phyloP scores from a whole-genome alignment of 2,113 vertebrate species.

The Stomatorhinus ivindoensis region DNA sequence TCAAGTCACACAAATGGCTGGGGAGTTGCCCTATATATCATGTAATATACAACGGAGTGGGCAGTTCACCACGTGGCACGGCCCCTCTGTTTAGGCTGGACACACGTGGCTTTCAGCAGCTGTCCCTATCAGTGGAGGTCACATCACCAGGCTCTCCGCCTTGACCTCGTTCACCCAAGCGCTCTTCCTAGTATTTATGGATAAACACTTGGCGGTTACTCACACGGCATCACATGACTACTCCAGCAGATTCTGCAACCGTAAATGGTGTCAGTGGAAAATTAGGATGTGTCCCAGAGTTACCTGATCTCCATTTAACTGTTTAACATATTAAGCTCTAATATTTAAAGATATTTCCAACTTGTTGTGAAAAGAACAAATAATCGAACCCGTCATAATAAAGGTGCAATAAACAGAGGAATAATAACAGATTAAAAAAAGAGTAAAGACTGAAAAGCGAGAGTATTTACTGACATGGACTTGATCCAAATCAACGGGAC shows the following conservation, averaged over 20 bases:
- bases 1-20: not conserved
- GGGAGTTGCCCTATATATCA: constrained; percentile 10
- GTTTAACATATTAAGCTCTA: not conserved
- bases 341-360: not conserved
- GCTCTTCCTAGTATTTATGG: constrained; percentile 34
- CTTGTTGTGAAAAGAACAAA: not conserved
- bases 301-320: not conserved
- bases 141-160: constrained; percentile 50
- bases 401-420: not conserved
- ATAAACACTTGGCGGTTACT: not conserved
- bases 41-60: not conserved
- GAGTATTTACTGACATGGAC: not conserved
- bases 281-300: not conserved
- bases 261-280: not conserved
- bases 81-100: not conserved
- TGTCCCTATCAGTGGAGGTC: constrained; percentile 56
- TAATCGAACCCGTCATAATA: not conserved
- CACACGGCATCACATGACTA: not conserved
- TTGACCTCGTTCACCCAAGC: constrained; percentile 43
- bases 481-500: not conserved
- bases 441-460: not conserved
- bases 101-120: constrained; percentile 39
- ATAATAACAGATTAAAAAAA: not conserved
- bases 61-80: not conserved
- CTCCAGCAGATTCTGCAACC: not conserved